phyloP scores from a whole-genome alignment of 2,888 invertebrate species.

The Tupiocoris notatus region DNA sequence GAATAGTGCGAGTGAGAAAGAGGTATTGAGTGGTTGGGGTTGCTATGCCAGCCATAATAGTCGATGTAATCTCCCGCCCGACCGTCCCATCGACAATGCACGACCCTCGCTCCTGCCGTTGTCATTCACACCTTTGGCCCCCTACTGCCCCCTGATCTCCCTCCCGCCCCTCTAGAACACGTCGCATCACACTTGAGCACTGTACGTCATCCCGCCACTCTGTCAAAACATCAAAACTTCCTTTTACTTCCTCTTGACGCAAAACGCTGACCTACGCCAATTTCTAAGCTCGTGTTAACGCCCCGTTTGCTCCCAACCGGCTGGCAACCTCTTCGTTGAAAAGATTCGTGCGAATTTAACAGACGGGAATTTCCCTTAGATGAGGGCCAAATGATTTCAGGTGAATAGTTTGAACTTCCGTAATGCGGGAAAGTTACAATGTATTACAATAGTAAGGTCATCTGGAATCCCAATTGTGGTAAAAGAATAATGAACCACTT shows the following conservation, averaged over 20 bases:
- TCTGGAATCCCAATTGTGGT: no score
- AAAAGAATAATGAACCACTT: no score
- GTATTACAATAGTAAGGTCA: no score
- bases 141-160: neutral
- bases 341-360: no score
- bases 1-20: neutral
- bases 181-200: neutral
- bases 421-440: no score
- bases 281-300: no score
- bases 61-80: slow-evolving; percentile 34
- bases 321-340: no score
- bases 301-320: no score
- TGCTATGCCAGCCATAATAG: slow-evolving; percentile 9
- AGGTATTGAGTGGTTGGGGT: neutral
- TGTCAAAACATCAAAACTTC: neutral
- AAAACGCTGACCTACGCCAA: neutral
- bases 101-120: neutral
- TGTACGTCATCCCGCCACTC: neutral
- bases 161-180: neutral
- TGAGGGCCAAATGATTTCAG: no score
- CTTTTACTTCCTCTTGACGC: neutral
- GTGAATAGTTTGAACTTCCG: no score
- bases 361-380: no score
- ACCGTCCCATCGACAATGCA: slow-evolving; percentile 1
- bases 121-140: neutral